A percentile compares a stretch with the other conserved stretches of the same genome.
phyloP scores from a whole-genome alignment of 2,797 vertebrate genomes.

The Borostomias antarcticus region DNA sequence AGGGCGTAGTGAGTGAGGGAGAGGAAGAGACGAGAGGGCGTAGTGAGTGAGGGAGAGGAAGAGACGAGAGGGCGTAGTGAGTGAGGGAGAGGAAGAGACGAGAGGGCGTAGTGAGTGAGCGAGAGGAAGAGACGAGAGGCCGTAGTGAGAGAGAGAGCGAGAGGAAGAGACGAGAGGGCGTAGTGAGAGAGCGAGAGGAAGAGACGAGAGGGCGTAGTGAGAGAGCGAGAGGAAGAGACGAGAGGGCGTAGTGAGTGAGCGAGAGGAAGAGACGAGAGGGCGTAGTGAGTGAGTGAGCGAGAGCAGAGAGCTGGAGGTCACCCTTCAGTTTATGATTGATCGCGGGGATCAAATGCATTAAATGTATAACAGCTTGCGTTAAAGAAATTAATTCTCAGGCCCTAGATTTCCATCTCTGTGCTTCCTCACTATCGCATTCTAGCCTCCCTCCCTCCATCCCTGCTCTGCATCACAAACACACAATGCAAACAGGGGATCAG shows the following conservation, averaged over 20 bases:
- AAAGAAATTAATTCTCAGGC: conserved; percentile 50
- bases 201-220: background rate
- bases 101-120: conserved; percentile 7
- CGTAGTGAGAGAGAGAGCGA: background rate
- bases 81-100: background rate
- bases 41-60: too few species aligned
- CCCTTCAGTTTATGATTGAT: conserved; percentile 33
- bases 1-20: too few species aligned
- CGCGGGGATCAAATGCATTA: conserved; percentile 35
- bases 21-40: too few species aligned
- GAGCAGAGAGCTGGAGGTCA: conserved; percentile 37
- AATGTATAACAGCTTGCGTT: conserved; percentile 44
- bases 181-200: too few species aligned
- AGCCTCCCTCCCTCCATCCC: conserved; percentile 10
- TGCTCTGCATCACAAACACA: conserved; percentile 11
- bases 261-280: conserved; percentile 1
- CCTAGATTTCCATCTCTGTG: conserved; percentile 28
- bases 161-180: too few species aligned
- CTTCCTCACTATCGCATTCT: conserved; percentile 24
- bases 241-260: too few species aligned
- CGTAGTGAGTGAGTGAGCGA: background rate
- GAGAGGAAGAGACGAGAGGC: background rate
- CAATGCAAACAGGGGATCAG: background rate
- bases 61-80: background rate
- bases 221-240: background rate